Evolutionary conservation across 1,140 invertebrate species (phyloP).

Genomic region (Nebria ingens): DNA sequence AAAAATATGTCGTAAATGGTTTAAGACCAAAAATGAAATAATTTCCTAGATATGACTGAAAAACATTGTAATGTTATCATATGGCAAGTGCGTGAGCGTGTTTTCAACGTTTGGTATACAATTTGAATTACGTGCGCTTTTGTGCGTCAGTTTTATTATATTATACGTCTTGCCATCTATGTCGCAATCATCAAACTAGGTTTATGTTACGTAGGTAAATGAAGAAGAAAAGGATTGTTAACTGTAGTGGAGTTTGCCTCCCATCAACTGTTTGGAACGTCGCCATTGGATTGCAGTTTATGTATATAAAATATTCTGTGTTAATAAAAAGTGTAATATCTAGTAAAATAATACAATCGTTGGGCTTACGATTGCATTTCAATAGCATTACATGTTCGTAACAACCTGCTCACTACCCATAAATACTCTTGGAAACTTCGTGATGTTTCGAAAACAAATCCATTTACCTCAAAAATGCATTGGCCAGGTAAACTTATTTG

Average conservation of each 20-base stretch:
- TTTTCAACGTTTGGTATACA: too few relatives aligned
- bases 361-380: not conserved
- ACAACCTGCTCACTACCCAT: not conserved
- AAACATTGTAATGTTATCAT: too few relatives aligned
- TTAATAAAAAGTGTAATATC: not conserved
- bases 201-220: conserved; percentile 10
- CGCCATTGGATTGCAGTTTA: conserved; percentile 32
- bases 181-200: not conserved
- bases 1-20: too few relatives aligned
- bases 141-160: too few relatives aligned
- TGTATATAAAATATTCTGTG: conserved; percentile 19
- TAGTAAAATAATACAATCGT: not conserved
- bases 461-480: conserved; percentile 25
- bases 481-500: conserved; percentile 18
- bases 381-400: not conserved
- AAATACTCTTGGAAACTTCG: not conserved
- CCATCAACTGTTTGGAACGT: conserved; percentile 33
- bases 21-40: too few relatives aligned
- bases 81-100: too few relatives aligned
- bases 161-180: conserved; percentile 3
- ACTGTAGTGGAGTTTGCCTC: conserved; percentile 35
- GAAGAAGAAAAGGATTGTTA: conserved; percentile 27
- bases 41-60: too few relatives aligned
- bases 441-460: conserved; percentile 25
- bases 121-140: too few relatives aligned